Percentiles rank a stretch among this genome's conserved stretches.
Conservation (phyloP, 2,113 vertebrate genomes). For the Chaenogobius annularis region DNA sequence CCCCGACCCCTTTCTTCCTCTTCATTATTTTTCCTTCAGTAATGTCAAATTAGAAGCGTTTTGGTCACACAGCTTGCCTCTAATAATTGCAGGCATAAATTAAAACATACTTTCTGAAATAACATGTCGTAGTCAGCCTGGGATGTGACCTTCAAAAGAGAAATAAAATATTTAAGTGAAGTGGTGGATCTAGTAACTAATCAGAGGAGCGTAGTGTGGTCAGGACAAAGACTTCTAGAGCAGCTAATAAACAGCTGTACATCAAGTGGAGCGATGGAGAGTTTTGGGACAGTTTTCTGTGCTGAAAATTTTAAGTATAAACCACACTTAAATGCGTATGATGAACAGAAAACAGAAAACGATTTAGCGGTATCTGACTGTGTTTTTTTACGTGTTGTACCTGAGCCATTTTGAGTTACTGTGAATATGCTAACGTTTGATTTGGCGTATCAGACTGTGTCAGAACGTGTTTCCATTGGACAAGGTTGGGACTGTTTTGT, state of each 20-base stretch:
- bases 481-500: too few species aligned
- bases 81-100: slow-evolving; percentile 55
- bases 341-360: not conserved
- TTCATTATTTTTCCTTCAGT: slow-evolving; percentile 31
- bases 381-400: too few species aligned
- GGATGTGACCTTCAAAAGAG: slow-evolving; percentile 41
- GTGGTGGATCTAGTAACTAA: slow-evolving; percentile 42
- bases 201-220: slow-evolving; percentile 42
- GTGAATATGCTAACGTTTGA: too few species aligned
- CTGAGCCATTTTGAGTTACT: too few species aligned
- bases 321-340: not conserved
- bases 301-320: not conserved
- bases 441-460: too few species aligned
- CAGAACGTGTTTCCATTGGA: too few species aligned
- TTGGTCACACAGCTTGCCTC: slow-evolving; percentile 40
- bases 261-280: not conserved
- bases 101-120: slow-evolving; percentile 31
- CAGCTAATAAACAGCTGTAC: slow-evolving; percentile 16
- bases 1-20: slow-evolving; percentile 7
- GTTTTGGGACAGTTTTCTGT: not conserved
- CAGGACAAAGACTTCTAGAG: slow-evolving; percentile 27
- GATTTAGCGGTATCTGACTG: too few species aligned
- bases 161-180: slow-evolving; percentile 53
- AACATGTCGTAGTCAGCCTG: slow-evolving; percentile 1
- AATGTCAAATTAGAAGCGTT: slow-evolving; percentile 19